Percentiles rank a stretch among this genome's conserved stretches.
Evolutionary conservation across 2,113 vertebrate genomes (phyloP).

Genomic region (Cercocebus atys): DNA sequence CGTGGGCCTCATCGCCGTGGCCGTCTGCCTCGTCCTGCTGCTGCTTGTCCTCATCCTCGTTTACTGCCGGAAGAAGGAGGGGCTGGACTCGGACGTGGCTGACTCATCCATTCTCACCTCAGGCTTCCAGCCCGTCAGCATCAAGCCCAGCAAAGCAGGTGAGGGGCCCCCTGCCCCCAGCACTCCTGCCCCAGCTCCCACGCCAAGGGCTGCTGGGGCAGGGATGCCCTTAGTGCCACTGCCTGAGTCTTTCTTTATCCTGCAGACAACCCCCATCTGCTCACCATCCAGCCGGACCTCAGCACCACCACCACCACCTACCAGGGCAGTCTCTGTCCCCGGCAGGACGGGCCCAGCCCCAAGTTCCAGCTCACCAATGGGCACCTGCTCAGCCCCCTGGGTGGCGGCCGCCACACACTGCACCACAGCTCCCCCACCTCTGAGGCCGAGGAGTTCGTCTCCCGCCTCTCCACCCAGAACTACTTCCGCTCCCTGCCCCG

Average conservation of each 20-base stretch:
- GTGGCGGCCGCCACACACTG: slow-evolving; percentile 92
- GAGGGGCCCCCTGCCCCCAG: slow-evolving; percentile 60
- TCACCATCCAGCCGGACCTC: slow-evolving; percentile 99
- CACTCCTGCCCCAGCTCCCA: neutral
- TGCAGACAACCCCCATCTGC: slow-evolving; percentile 96
- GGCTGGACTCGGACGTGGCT: slow-evolving; percentile 95
- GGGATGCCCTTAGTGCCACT: neutral
- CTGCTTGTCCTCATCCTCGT: slow-evolving; percentile 94
- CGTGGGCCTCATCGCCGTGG: slow-evolving; percentile 95
- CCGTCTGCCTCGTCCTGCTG: slow-evolving; percentile 93
- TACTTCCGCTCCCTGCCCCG: slow-evolving; percentile 96
- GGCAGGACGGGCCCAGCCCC: slow-evolving; percentile 88
- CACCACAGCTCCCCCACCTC: slow-evolving; percentile 93
- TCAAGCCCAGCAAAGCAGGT: slow-evolving; percentile 99
- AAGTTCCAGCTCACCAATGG: slow-evolving; percentile 97
- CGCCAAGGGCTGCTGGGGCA: fast-evolving
- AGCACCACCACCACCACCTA: slow-evolving; percentile 97
- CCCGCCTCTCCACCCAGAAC: slow-evolving; percentile 93
- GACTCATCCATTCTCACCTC: slow-evolving; percentile 99
- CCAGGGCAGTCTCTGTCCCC: slow-evolving; percentile 95
- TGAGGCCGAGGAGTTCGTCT: slow-evolving; percentile 91
- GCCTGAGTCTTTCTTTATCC: slow-evolving; percentile 76
- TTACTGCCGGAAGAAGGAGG: slow-evolving; percentile 96
- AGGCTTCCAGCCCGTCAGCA: slow-evolving; percentile 98
- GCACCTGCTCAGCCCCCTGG: slow-evolving; percentile 94